Percentiles rank a stretch among this genome's conserved stretches.
These are phyloP conservation scores for Daktulosphaira vitifoliae DNA, from an alignment of 1,140 invertebrate species.

Conservation along the genomic window DNA sequence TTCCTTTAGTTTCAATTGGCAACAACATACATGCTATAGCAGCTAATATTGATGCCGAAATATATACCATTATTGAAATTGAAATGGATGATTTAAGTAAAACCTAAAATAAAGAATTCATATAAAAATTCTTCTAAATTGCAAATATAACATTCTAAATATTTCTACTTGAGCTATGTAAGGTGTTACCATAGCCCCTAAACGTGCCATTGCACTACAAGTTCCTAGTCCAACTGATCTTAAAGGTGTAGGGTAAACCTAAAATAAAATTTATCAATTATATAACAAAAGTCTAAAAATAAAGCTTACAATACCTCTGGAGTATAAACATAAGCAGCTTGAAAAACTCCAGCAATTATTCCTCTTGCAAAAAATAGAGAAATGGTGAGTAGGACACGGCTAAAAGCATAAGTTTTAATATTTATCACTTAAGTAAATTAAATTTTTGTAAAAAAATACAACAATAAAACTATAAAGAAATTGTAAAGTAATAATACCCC, in stretches of 20 bases:
- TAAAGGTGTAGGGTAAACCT: constrained; percentile 80
- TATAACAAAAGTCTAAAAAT: background rate
- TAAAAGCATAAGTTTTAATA: constrained; percentile 42
- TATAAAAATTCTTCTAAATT: no score
- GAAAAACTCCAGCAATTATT: constrained; percentile 87
- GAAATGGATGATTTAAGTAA: constrained; percentile 60
- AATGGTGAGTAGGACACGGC: constrained; percentile 68
- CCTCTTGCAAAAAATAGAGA: constrained; percentile 83
- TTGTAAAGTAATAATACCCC: no score
- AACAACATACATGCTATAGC: constrained; percentile 63
- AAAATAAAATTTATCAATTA: constrained; percentile 34
- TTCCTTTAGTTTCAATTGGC: constrained; percentile 69
- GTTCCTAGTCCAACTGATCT: constrained; percentile 78
- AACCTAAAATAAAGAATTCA: constrained; percentile 47
- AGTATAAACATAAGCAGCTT: constrained; percentile 91
- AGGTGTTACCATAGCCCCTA: constrained; percentile 87
- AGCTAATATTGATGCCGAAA: constrained; percentile 60
- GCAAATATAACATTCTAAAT: no score
- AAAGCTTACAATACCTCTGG: constrained; percentile 60
- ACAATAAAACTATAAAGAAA: background rate
- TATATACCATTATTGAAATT: constrained; percentile 64
- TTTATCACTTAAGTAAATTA: background rate
- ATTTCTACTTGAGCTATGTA: constrained; percentile 76
- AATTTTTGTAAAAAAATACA: background rate
- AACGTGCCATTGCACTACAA: constrained; percentile 79